Percentiles rank a stretch among this genome's conserved stretches.
phyloP scores from a whole-genome alignment of 2,113 vertebrate species.

The Vulpes ferrilata region DNA sequence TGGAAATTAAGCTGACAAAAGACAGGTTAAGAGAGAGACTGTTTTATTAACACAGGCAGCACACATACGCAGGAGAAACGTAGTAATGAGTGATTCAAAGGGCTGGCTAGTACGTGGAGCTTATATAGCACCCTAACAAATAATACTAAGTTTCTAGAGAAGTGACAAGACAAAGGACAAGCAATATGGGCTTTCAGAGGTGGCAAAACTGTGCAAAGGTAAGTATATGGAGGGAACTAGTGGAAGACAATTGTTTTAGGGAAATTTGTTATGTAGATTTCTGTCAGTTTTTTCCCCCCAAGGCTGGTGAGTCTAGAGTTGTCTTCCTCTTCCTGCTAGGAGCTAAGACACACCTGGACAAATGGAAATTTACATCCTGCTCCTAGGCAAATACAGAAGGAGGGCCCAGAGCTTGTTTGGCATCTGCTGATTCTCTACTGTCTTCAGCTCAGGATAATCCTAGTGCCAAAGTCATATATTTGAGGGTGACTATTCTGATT shows the following conservation, averaged over 20 bases:
- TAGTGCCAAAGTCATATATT: not conserved
- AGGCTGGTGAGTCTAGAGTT: not conserved
- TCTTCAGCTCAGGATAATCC: not conserved
- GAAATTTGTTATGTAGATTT: not conserved
- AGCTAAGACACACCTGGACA: not conserved
- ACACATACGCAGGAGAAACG: not conserved
- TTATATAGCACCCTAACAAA: not conserved
- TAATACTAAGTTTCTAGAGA: not conserved
- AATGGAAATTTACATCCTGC: not conserved
- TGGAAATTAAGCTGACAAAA: not conserved
- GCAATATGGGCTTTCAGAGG: not conserved
- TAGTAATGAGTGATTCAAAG: not conserved
- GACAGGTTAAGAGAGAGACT: not conserved
- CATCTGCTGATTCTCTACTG: not conserved
- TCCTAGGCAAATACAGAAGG: not conserved
- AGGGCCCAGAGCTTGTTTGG: not conserved
- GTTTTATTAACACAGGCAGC: not conserved
- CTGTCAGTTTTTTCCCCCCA: not conserved
- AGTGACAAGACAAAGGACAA: not conserved
- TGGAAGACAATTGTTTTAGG: not conserved
- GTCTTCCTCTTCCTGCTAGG: not conserved
- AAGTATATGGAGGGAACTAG: not conserved
- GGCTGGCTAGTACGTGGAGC: not conserved
- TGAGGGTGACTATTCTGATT: not conserved
- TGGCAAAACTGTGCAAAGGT: not conserved